phyloP scores from a whole-genome alignment of 1,140 invertebrate genomes.

The Belonocnema kinseyi region DNA sequence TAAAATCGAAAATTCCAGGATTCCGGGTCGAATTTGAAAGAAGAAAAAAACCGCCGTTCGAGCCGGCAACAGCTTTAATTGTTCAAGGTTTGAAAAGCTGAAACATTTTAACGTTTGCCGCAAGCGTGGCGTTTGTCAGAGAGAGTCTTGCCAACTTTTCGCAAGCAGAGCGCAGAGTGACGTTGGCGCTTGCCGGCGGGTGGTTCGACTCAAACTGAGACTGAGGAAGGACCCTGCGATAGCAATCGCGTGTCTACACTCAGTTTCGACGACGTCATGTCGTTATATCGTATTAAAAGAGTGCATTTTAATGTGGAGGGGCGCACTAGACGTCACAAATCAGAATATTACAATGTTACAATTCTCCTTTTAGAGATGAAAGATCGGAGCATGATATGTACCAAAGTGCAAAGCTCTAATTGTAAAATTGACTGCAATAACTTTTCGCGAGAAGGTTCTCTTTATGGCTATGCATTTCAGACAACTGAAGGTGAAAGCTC shows the following conservation, averaged over 20 bases:
- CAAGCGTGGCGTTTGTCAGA: too few species aligned
- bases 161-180: not conserved
- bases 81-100: too few species aligned
- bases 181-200: conserved; percentile 13
- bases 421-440: not conserved
- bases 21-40: too few species aligned
- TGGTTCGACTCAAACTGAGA: conserved; percentile 15
- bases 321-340: conserved; percentile 1
- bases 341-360: not conserved
- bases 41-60: too few species aligned
- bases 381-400: not conserved
- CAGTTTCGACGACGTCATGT: not conserved
- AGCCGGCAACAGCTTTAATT: too few species aligned
- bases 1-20: too few species aligned
- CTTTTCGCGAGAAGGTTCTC: too few species aligned
- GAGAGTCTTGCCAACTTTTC: conserved; percentile 5
- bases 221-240: not conserved
- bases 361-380: not conserved
- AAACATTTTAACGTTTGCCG: too few species aligned
- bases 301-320: not conserved
- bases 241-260: conserved; percentile 16
- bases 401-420: not conserved
- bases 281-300: conserved; percentile 10
- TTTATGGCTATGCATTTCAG: too few species aligned
- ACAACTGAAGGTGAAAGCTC: too few species aligned